These are phyloP conservation scores for Metridium senile DNA, from an alignment of 92 coral and sea anemone species.

Conservation along the genomic window DNA sequence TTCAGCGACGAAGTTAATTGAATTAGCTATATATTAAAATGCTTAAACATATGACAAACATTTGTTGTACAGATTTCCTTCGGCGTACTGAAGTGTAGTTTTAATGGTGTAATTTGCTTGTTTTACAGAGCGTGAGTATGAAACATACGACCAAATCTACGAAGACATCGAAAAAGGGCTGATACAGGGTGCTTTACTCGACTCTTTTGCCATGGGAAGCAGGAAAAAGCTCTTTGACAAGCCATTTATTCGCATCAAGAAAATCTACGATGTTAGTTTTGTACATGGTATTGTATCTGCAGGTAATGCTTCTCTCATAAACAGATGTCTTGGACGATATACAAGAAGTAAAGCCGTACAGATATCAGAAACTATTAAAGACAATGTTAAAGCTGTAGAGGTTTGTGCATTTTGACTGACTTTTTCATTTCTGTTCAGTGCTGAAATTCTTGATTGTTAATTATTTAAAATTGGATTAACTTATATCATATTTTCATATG, in stretches of 20 bases:
- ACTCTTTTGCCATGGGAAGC: slow-evolving; percentile 69
- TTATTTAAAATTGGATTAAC: too few species aligned
- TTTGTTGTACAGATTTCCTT: background rate
- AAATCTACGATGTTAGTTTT: slow-evolving; percentile 60
- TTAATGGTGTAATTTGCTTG: background rate
- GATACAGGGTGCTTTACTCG: slow-evolving; percentile 69
- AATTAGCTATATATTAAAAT: too few species aligned
- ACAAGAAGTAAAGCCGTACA: slow-evolving; percentile 44
- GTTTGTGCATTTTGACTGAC: slow-evolving; percentile 11
- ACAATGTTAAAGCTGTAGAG: slow-evolving; percentile 55
- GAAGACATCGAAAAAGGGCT: slow-evolving; percentile 50
- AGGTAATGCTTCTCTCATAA: slow-evolving; percentile 65
- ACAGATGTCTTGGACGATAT: slow-evolving; percentile 57
- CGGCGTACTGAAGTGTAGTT: background rate
- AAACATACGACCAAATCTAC: slow-evolving; percentile 66
- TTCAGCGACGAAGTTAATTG: too few species aligned
- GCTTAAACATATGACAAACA: too few species aligned
- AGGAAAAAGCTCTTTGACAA: slow-evolving; percentile 68
- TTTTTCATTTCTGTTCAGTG: too few species aligned
- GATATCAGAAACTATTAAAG: slow-evolving; percentile 50
- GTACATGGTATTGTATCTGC: slow-evolving; percentile 62
- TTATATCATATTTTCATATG: too few species aligned
- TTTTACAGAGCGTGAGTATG: slow-evolving; percentile 40
- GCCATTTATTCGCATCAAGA: slow-evolving; percentile 53
- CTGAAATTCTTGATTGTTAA: too few species aligned